phyloP scores from a whole-genome alignment of 2,113 vertebrate genomes.

The Lagopus leucura region DNA sequence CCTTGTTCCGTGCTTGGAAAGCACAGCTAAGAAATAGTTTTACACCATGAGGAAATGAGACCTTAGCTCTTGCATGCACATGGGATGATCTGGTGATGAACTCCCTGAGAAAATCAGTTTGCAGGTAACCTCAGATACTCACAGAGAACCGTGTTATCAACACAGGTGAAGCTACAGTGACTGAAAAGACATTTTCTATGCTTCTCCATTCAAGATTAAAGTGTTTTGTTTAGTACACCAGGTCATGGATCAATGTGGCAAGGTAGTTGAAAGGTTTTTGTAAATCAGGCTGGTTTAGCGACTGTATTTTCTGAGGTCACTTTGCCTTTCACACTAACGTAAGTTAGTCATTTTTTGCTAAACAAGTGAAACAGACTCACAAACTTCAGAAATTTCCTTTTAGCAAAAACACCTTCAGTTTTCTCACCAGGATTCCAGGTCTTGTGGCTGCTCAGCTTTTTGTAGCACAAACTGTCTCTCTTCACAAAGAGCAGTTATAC shows the following conservation, averaged over 20 bases:
- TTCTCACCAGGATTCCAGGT: neutral
- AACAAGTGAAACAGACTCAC: neutral
- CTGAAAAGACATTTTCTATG: neutral
- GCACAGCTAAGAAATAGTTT: neutral
- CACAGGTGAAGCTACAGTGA: fast-evolving
- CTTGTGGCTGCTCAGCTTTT: neutral
- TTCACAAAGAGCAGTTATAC: constrained; percentile 3
- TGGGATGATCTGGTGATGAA: neutral
- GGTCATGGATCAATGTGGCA: fast-evolving
- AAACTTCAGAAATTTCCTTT: neutral
- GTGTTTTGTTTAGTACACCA: neutral
- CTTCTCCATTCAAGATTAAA: neutral
- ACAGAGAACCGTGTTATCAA: fast-evolving
- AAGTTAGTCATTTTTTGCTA: neutral
- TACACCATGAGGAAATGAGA: fast-evolving
- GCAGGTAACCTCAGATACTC: neutral
- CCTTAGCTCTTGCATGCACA: neutral
- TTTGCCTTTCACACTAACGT: neutral
- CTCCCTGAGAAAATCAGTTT: neutral
- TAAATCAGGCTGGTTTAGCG: neutral
- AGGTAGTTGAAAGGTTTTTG: neutral
- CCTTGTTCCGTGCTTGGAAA: neutral
- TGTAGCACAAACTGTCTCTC: neutral
- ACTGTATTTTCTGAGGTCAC: neutral
- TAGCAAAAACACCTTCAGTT: constrained; percentile 39